These are phyloP conservation scores for Phalloptychus januarius DNA, from an alignment of 2,797 vertebrate genomes.

Conservation along the genomic window DNA sequence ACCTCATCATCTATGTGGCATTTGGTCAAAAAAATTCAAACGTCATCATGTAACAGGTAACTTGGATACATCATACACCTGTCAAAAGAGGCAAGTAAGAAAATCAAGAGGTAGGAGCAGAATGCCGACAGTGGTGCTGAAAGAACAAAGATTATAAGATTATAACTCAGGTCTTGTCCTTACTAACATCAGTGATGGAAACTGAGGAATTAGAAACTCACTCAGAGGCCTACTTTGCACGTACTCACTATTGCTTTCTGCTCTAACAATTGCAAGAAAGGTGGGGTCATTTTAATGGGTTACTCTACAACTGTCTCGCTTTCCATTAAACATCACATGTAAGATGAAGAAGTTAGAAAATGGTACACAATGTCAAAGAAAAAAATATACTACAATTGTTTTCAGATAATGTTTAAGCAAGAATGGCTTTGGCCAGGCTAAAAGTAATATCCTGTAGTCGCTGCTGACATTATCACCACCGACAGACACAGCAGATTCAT, in stretches of 20 bases:
- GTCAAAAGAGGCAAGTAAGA: constrained; percentile 19
- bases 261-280: not conserved
- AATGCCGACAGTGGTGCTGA: constrained; percentile 22
- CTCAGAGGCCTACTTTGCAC: not conserved
- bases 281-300: not conserved
- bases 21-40: constrained; percentile 47
- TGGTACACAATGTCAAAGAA: not conserved
- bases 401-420: not conserved
- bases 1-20: constrained; percentile 68
- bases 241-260: not conserved
- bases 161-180: not conserved
- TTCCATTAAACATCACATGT: not conserved
- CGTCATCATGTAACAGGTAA: constrained; percentile 24
- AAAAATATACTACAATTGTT: not conserved
- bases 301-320: not conserved
- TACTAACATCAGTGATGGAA: not conserved
- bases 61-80: constrained; percentile 7
- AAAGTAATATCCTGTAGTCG: not conserved
- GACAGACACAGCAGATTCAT: not conserved
- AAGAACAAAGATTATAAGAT: not conserved
- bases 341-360: not conserved
- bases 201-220: not conserved
- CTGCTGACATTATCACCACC: not conserved
- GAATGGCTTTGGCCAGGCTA: not conserved
- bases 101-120: constrained; percentile 14